A percentile compares a stretch with the other conserved stretches of the same genome.
These are phyloP conservation scores for Aplochiton taeniatus DNA, from an alignment of 2,797 vertebrate species.

Conservation along the genomic window DNA sequence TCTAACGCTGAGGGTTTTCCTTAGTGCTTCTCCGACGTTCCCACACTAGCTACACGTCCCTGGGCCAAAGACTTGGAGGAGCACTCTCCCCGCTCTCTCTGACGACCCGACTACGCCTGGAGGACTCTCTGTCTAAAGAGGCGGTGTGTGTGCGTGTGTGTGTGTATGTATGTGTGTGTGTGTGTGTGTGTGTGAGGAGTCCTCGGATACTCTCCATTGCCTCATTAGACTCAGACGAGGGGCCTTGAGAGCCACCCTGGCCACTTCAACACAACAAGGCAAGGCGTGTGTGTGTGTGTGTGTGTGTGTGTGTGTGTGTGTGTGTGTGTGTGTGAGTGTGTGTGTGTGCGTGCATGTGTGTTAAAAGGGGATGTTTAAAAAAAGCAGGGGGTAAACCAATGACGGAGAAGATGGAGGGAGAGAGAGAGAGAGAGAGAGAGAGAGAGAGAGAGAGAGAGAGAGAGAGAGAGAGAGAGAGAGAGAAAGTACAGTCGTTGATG, in stretches of 20 bases:
- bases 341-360: too few relatives aligned
- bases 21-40: too few relatives aligned
- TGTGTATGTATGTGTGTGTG: conserved; percentile 1
- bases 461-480: conserved; percentile 7
- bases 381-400: neutral
- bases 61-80: neutral
- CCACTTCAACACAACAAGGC: too few relatives aligned
- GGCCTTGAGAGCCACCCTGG: too few relatives aligned
- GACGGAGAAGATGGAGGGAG: neutral
- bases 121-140: neutral
- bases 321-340: neutral
- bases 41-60: too few relatives aligned
- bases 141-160: neutral
- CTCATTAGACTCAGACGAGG: too few relatives aligned
- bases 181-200: neutral
- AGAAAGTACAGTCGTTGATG: neutral
- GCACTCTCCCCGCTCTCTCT: neutral
- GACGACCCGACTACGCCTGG: neutral
- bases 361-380: neutral
- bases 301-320: too few relatives aligned
- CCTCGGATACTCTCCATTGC: too few relatives aligned
- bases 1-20: too few relatives aligned
- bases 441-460: neutral
- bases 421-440: neutral
- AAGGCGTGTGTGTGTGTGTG: neutral